A percentile compares a stretch with the other conserved stretches of the same genome.
phyloP scores from a whole-genome alignment of 2,888 invertebrate species.

The Ctena decussata region DNA sequence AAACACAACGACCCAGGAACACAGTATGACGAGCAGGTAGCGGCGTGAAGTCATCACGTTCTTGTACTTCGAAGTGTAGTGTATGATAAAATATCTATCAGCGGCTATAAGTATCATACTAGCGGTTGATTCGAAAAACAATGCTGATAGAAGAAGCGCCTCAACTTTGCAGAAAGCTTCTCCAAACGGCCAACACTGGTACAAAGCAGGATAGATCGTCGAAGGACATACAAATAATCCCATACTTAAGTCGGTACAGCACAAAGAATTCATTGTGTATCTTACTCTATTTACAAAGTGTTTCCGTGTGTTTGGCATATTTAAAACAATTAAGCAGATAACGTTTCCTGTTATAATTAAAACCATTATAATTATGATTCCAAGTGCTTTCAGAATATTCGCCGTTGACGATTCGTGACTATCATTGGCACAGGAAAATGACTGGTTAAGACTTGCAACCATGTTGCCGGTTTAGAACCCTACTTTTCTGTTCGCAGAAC shows the following conservation, averaged over 20 bases:
- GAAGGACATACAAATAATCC: constrained; percentile 61
- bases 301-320: constrained; percentile 43
- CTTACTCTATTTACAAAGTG: constrained; percentile 60
- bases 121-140: constrained; percentile 68
- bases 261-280: constrained; percentile 65
- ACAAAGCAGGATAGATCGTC: constrained; percentile 60
- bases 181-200: constrained; percentile 66
- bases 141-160: constrained; percentile 59
- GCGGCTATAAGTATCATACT: constrained; percentile 63
- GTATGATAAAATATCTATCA: constrained; percentile 63
- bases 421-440: constrained; percentile 45
- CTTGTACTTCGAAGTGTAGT: constrained; percentile 57
- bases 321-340: constrained; percentile 59
- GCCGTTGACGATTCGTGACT: constrained; percentile 35
- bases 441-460: constrained; percentile 40
- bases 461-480: too few relatives aligned
- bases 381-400: constrained; percentile 54
- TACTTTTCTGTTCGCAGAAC: too few relatives aligned
- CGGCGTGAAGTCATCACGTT: constrained; percentile 58
- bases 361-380: constrained; percentile 50
- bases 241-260: constrained; percentile 63
- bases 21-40: constrained; percentile 50
- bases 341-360: constrained; percentile 58
- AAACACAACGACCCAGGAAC: constrained; percentile 60
- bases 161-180: constrained; percentile 64